Evolutionary conservation across 2,113 vertebrate genomes (phyloP).

Genomic region (Dasyurus viverrinus): DNA sequence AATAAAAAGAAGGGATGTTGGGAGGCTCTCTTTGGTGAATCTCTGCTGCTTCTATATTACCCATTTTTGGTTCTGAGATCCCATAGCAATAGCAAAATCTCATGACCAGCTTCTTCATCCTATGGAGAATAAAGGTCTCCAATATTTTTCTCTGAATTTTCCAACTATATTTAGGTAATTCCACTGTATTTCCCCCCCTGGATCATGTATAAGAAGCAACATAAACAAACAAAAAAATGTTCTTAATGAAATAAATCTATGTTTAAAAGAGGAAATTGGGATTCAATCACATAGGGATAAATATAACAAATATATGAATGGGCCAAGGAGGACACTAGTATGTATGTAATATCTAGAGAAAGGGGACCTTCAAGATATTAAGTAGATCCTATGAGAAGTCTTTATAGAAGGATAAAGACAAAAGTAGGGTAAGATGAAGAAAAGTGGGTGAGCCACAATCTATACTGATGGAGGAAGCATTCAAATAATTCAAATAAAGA

Average conservation of each 20-base stretch:
- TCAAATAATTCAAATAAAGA: background rate
- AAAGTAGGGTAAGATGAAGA: background rate
- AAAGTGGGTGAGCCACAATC: background rate
- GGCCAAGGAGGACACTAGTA: background rate
- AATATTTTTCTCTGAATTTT: background rate
- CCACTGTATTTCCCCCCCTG: background rate
- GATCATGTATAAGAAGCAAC: background rate
- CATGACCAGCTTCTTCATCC: background rate
- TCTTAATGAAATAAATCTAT: background rate
- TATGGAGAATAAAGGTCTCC: background rate
- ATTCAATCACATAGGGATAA: background rate
- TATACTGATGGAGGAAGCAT: background rate
- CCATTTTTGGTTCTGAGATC: conserved; percentile 53
- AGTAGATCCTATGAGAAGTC: background rate
- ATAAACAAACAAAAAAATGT: background rate
- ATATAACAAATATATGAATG: background rate
- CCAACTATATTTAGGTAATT: background rate
- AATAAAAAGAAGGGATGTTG: conserved; percentile 30
- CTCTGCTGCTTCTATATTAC: conserved; percentile 36
- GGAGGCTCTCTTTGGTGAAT: conserved; percentile 42
- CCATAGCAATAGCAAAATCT: background rate
- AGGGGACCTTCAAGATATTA: background rate
- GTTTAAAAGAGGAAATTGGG: background rate
- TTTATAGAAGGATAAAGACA: background rate
- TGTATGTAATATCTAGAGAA: background rate